Percentiles rank a stretch among this genome's conserved stretches.
Evolutionary conservation across 2,888 invertebrate species (phyloP).

Genomic region (Emmelina monodactyla): DNA sequence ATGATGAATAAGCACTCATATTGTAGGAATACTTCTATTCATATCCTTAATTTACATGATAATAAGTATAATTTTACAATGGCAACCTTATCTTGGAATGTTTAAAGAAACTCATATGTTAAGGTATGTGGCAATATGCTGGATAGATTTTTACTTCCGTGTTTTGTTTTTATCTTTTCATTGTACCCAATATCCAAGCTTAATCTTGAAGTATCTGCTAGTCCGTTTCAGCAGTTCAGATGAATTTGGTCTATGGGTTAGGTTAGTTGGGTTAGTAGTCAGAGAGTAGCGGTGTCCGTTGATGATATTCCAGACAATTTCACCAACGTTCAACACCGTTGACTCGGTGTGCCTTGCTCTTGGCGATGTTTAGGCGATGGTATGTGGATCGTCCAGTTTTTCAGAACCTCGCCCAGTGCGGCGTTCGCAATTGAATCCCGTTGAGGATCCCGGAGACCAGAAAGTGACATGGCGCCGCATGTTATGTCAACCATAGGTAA

Average conservation of each 20-base stretch:
- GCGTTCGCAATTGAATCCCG: slow-evolving; percentile 52
- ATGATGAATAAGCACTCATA: no score
- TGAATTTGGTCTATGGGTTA: slow-evolving; percentile 24
- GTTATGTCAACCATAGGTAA: slow-evolving; percentile 60
- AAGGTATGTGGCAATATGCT: no score
- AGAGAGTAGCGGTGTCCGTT: slow-evolving; percentile 57
- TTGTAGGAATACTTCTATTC: no score
- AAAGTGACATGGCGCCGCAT: slow-evolving; percentile 59
- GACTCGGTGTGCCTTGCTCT: slow-evolving; percentile 41
- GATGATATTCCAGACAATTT: slow-evolving; percentile 56
- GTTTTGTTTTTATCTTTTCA: no score
- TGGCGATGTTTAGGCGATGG: slow-evolving; percentile 63
- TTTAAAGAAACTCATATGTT: no score
- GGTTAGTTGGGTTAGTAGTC: slow-evolving; percentile 30
- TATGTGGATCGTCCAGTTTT: slow-evolving; percentile 67
- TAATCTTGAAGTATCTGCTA: slow-evolving; percentile 24
- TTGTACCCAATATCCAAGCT: no score
- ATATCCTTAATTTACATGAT: no score
- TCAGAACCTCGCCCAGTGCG: slow-evolving; percentile 62
- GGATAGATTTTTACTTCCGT: no score
- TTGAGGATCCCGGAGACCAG: slow-evolving; percentile 52
- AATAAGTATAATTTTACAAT: no score
- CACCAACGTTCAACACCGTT: slow-evolving; percentile 57
- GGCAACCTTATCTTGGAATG: no score
- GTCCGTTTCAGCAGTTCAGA: slow-evolving; percentile 42